A percentile compares a stretch with the other conserved stretches of the same genome.
phyloP scores from a whole-genome alignment of 1,140 invertebrate genomes.

The Eubasilissa regina region DNA sequence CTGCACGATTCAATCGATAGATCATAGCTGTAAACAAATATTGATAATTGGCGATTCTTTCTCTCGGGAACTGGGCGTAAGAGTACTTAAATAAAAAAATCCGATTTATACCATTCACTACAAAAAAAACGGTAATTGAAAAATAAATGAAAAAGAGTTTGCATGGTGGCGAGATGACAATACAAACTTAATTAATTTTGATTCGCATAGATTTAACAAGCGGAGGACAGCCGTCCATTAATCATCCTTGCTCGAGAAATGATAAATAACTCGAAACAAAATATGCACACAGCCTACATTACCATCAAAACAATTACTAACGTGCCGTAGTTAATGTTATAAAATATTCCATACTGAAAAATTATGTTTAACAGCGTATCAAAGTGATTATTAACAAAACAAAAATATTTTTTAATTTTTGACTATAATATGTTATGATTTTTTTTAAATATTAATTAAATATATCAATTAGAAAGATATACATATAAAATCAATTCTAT shows the following conservation, averaged over 20 bases:
- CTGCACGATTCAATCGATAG: too few relatives aligned
- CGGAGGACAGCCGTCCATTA: background rate
- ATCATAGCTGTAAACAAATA: too few relatives aligned
- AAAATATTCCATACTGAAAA: background rate
- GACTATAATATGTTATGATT: too few relatives aligned
- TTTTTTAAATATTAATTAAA: too few relatives aligned
- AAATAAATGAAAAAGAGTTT: too few relatives aligned
- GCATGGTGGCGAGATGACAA: constrained; percentile 4
- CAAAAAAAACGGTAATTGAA: too few relatives aligned
- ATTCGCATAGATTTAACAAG: constrained; percentile 6
- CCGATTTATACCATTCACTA: too few relatives aligned
- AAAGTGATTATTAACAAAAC: background rate
- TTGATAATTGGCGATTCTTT: too few relatives aligned
- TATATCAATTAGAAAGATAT: too few relatives aligned
- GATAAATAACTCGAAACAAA: background rate
- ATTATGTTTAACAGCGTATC: background rate
- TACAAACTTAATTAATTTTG: constrained; percentile 37
- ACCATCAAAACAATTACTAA: background rate
- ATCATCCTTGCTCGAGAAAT: background rate
- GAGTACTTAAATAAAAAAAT: too few relatives aligned
- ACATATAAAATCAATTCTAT: too few relatives aligned
- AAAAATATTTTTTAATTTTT: background rate
- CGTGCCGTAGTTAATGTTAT: background rate
- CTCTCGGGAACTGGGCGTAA: too few relatives aligned
- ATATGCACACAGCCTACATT: background rate